Percentiles rank a stretch among this genome's conserved stretches.
phyloP scores from a whole-genome alignment of 2,113 vertebrate genomes.

The Vidua chalybeata region DNA sequence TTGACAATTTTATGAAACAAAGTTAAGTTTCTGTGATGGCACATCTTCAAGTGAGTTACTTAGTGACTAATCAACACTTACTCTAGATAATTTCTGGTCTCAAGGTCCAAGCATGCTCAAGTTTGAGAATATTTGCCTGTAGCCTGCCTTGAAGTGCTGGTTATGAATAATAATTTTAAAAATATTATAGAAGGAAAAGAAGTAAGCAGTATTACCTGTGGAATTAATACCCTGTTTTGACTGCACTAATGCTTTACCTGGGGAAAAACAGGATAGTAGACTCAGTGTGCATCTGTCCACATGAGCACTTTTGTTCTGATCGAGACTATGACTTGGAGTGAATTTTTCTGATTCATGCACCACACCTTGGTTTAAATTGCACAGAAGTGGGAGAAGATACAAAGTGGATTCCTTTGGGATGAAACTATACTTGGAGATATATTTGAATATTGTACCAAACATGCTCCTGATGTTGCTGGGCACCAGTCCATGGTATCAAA shows the following conservation, averaged over 20 bases:
- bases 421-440: not conserved
- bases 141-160: not conserved
- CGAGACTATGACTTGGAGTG: not conserved
- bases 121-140: not conserved
- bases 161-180: not conserved
- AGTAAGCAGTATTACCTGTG: not conserved
- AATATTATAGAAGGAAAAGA: not conserved
- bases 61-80: not conserved
- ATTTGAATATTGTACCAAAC: not conserved
- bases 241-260: not conserved
- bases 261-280: not conserved
- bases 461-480: not conserved
- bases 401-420: not conserved
- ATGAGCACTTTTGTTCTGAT: not conserved
- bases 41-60: not conserved
- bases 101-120: not conserved
- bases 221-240: not conserved
- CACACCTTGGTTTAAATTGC: rapidly evolving
- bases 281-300: not conserved
- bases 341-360: not conserved
- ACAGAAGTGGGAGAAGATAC: not conserved
- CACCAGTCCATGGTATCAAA: not conserved
- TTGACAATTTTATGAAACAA: not conserved
- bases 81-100: not conserved
- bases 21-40: not conserved